Percentiles rank a stretch among this genome's conserved stretches.
Evolutionary conservation across 2,888 invertebrate genomes (phyloP).

Genomic region (Neoitamus cyanurus): DNA sequence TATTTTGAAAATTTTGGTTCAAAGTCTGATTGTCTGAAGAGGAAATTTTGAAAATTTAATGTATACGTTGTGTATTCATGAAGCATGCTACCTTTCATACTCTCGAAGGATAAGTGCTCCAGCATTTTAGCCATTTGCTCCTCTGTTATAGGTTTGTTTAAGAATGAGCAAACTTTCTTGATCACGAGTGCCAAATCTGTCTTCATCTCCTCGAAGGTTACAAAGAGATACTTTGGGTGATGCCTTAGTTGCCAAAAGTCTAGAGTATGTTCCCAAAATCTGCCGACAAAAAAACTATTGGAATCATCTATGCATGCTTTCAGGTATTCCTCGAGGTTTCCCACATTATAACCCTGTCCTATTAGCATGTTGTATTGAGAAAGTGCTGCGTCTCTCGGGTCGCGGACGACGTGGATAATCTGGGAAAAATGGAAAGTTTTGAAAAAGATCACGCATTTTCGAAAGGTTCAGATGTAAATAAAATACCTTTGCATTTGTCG

Average conservation of each 20-base stretch:
- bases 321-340: conserved; percentile 71
- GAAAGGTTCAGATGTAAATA: neutral
- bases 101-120: conserved; percentile 51
- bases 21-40: neutral
- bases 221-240: conserved; percentile 56
- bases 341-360: conserved; percentile 73
- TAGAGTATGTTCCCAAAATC: conserved; percentile 56
- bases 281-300: conserved; percentile 50
- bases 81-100: conserved; percentile 49
- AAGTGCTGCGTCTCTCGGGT: conserved; percentile 87
- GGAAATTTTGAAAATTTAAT: neutral
- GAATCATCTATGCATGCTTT: conserved; percentile 43
- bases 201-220: conserved; percentile 59
- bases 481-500: conserved; percentile 54
- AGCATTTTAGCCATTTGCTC: conserved; percentile 43
- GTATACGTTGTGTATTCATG: neutral
- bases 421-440: conserved; percentile 57
- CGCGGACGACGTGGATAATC: conserved; percentile 85
- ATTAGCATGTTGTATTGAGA: conserved; percentile 82
- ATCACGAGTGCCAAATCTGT: conserved; percentile 54
- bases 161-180: conserved; percentile 49
- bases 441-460: neutral
- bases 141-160: conserved; percentile 47
- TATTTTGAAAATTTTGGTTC: neutral
- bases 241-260: conserved; percentile 58